Evolutionary conservation across 2,888 invertebrate species (phyloP).

Genomic region (Chromoteleia sp.): DNA sequence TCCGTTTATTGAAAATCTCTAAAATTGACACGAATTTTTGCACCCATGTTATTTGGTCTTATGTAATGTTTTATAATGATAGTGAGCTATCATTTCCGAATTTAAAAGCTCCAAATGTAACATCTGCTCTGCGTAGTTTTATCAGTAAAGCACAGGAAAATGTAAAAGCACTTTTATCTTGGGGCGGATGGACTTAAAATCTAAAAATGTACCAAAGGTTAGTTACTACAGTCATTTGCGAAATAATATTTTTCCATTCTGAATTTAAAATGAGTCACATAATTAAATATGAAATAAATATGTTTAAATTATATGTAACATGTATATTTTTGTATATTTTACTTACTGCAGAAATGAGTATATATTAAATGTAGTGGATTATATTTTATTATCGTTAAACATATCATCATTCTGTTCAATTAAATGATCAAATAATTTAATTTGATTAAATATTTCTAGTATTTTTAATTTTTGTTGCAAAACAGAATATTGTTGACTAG

Average conservation of each 20-base stretch:
- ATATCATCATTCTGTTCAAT: too few relatives aligned
- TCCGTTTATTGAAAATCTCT: background rate
- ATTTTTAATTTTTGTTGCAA: background rate
- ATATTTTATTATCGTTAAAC: too few relatives aligned
- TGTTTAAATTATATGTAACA: too few relatives aligned
- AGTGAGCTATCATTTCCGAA: background rate
- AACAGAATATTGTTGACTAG: background rate
- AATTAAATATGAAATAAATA: background rate
- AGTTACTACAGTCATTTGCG: background rate
- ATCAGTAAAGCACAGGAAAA: background rate
- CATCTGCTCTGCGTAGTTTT: background rate
- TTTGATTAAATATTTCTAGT: background rate
- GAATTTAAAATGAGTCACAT: background rate
- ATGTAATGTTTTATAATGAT: background rate
- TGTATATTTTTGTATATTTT: too few relatives aligned
- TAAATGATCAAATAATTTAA: too few relatives aligned
- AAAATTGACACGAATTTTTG: constrained; percentile 16
- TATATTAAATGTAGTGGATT: too few relatives aligned
- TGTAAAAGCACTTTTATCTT: constrained; percentile 26
- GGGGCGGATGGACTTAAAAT: constrained; percentile 35
- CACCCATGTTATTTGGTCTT: constrained; percentile 30
- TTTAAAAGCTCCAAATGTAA: background rate
- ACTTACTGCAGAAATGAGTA: too few relatives aligned
- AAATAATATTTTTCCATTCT: background rate
- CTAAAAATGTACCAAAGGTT: constrained; percentile 23